Evolutionary conservation across 2,797 vertebrate species (phyloP), one percentile per base, ranked within the genome.

Genomic region (Tadarida brasiliensis): DNA sequence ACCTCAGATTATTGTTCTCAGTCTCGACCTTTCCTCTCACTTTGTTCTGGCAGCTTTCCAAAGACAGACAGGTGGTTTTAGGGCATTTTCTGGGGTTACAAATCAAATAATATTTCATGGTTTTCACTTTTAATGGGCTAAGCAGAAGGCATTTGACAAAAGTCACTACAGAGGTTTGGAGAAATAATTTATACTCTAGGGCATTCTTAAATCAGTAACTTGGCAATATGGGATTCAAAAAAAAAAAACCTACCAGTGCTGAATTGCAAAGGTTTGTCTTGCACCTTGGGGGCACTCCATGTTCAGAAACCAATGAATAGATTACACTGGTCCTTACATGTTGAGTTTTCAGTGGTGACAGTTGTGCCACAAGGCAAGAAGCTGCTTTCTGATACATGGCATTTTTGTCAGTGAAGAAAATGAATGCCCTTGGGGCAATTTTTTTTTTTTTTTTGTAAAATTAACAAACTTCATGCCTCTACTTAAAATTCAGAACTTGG

Each of bases 141-240:
- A 96, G 93, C 97, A 97, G 84, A 97, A 93, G 39, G 95, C 54
- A 96, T 93, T 90, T 73, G 91, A 96, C 97, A 88, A 90, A 96
- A 97, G 91, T 95, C 95, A 96, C 93, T 74, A 71, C 3, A 63
- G 87, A 93, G 94, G 63, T 88, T 95, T 85, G 77, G 93, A 61
- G 90, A 97, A 97, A 96, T 98, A 97, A 97, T 98, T 97, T 96
- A 97, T 97, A 97, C 96, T 96, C 96, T 44, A 67, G 97, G 96
- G 97, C 68, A 90, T 96, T 97, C 95, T 96, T 93, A 97, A 96
- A 88, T 87, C 88, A 85, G 96, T 65, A 94, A 95, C 92, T 73
- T 90, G 68, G 87, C 71, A 93, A 91, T 82, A 78, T 78, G 80
- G 90, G 87, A 94, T 92, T 70, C 2, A 7, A 65, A 90, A 87